Percentiles rank a stretch among this genome's conserved stretches.
Evolutionary conservation across 2,797 vertebrate genomes (phyloP).

Genomic region (Harpagifer antarcticus): DNA sequence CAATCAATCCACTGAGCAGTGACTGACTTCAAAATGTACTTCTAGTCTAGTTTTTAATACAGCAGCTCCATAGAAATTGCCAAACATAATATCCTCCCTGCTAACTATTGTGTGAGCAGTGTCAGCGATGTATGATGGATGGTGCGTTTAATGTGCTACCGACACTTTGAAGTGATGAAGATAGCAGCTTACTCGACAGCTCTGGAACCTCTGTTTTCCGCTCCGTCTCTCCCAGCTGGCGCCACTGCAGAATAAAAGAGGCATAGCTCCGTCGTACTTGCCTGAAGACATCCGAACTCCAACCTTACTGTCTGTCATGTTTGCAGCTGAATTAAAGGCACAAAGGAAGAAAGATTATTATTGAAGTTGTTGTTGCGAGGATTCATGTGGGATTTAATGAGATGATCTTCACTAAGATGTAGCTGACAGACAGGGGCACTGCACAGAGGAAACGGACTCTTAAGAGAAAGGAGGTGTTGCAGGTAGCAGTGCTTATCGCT

Average conservation of each 20-base stretch:
- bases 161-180: constrained; percentile 72
- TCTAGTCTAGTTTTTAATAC: constrained; percentile 44
- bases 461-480: constrained; percentile 31
- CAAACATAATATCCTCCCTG: constrained; percentile 42
- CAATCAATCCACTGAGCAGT: constrained; percentile 27
- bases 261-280: constrained; percentile 6
- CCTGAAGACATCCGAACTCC: constrained; percentile 64
- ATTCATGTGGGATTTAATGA: constrained; percentile 71
- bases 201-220: constrained; percentile 72
- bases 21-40: constrained; percentile 31
- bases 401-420: constrained; percentile 51
- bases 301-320: constrained; percentile 71
- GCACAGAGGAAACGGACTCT: constrained; percentile 15
- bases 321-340: constrained; percentile 60
- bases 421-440: constrained; percentile 55
- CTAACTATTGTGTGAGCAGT: constrained; percentile 60
- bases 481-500: constrained; percentile 20
- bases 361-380: constrained; percentile 70
- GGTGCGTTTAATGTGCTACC: constrained; percentile 63
- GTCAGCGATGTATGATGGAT: constrained; percentile 57
- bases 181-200: constrained; percentile 72
- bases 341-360: constrained; percentile 54
- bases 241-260: constrained; percentile 32
- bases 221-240: constrained; percentile 59
- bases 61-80: constrained; percentile 35